phyloP scores from a whole-genome alignment of 2,113 vertebrate species.

The Tympanuchus pallidicinctus region DNA sequence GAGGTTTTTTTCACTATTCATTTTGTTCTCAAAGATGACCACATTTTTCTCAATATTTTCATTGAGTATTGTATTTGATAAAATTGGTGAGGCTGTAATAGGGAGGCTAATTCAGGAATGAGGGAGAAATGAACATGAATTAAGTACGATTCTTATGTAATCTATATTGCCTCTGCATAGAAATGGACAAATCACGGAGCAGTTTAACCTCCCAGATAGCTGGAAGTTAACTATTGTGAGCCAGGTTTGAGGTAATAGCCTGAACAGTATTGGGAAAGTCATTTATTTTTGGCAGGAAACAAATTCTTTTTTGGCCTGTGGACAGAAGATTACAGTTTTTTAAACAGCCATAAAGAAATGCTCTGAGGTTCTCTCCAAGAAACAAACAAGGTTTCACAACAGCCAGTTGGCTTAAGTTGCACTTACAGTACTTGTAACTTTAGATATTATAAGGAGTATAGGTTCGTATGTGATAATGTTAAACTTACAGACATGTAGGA shows the following conservation, averaged over 20 bases:
- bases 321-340: slow-evolving; percentile 56
- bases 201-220: slow-evolving; percentile 53
- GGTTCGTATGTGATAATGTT: not conserved
- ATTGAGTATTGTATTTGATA: not conserved
- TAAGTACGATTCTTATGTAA: not conserved
- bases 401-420: slow-evolving; percentile 19
- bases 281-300: slow-evolving; percentile 54
- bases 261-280: slow-evolving; percentile 62
- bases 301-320: slow-evolving; percentile 30
- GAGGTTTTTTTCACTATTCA: not conserved
- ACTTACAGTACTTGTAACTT: slow-evolving; percentile 52
- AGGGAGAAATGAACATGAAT: not conserved
- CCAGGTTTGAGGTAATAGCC: slow-evolving; percentile 70
- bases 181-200: not conserved
- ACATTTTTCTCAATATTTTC: not conserved
- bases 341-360: slow-evolving; percentile 33
- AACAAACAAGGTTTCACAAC: slow-evolving; percentile 62
- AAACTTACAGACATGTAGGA: not conserved
- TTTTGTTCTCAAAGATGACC: not conserved
- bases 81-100: not conserved
- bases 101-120: not conserved
- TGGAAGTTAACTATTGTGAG: slow-evolving; percentile 35
- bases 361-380: slow-evolving; percentile 22
- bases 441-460: slow-evolving; percentile 16
- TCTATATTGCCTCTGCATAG: not conserved